phyloP scores from a whole-genome alignment of 2,113 vertebrate genomes.

The Macaca fascicularis region T2T-MFA8v1.1 NC_088379.1:28209501-28210000 shows the following conservation, averaged over 20 bases:
- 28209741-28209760: slow-evolving; percentile 14
- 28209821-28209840: not conserved
- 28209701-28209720: not conserved
- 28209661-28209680: not conserved
- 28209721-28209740: not conserved
- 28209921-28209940: not conserved
- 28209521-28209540: slow-evolving; percentile 37
- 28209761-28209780: slow-evolving; percentile 15
- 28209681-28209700: slow-evolving; percentile 2
- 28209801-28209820: not conserved
- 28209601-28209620: not conserved
- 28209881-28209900: not conserved
- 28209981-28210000: not conserved
- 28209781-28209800: slow-evolving; percentile 5
- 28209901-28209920: not conserved
- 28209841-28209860: not conserved
- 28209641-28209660: slow-evolving; percentile 42
- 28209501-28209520: too few species aligned
- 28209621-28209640: slow-evolving; percentile 50
- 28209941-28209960: not conserved
- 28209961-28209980: not conserved
- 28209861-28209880: not conserved
- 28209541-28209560: slow-evolving; percentile 55
- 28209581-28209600: not conserved
- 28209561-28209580: not conserved